These are phyloP conservation scores for Lateolabrax maculatus DNA, from an alignment of 2,797 vertebrate genomes.

Conservation along the genomic window DNA sequence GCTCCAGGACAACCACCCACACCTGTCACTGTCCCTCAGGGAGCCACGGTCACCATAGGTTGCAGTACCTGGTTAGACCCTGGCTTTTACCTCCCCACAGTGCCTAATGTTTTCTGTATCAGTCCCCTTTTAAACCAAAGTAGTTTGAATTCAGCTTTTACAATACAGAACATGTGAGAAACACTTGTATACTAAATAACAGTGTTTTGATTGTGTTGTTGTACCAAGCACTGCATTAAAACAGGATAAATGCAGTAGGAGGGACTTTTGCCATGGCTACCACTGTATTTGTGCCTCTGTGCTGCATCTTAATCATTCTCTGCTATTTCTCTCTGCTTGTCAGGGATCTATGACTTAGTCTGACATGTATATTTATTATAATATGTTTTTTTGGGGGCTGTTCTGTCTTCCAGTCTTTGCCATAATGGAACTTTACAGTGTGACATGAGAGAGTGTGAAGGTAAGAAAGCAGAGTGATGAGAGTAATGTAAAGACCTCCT, in stretches of 20 bases:
- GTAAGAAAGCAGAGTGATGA: conserved; percentile 56
- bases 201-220: neutral
- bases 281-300: neutral
- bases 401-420: conserved; percentile 83
- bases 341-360: neutral
- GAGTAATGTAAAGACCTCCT: neutral
- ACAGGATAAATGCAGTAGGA: neutral
- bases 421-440: conserved; percentile 84
- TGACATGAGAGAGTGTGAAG: conserved; percentile 85
- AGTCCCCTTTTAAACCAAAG: neutral
- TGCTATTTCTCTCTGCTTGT: neutral
- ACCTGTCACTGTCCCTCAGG: conserved; percentile 78
- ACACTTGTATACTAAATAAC: neutral
- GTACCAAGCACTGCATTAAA: neutral
- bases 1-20: conserved; percentile 62
- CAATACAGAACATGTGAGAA: neutral
- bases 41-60: conserved; percentile 80
- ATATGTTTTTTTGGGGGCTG: conserved; percentile 2
- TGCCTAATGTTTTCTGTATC: neutral
- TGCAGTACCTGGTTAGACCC: conserved; percentile 91
- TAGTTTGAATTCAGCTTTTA: neutral
- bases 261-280: neutral
- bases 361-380: neutral
- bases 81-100: neutral
- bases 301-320: neutral